Base-by-base conservation (phyloP, 2,888 invertebrate species). In the Leptopilina drosophilae region DNA sequence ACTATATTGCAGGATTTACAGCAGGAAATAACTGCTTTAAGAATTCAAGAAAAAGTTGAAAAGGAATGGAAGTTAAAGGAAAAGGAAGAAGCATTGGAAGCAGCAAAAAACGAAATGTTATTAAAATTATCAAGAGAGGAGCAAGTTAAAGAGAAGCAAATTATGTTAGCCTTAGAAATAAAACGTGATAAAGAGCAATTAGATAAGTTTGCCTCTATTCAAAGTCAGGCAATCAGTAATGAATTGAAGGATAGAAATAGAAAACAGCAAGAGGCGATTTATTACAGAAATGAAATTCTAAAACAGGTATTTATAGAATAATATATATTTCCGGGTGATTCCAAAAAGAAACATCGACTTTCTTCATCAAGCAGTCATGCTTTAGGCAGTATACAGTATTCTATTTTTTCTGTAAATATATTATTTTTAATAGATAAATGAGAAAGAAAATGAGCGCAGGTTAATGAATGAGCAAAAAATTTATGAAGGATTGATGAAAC, bases 11-110 rank as follows among this genome's bases (percentile, higher is more conserved):
- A 94, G 89, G 93, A 93, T 0, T 92, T 93, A 62, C 90, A 92
- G 79, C 93, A 94, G 76, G 94, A 93, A 85, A 86, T 93, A 83
- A 93, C 93, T 81, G 93, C 93, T 0, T 85, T 92, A 26, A 90
- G 94, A 62, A 89, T 93, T 12, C 93, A 93, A 84, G 94, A 94
- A 86, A 93, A 94, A 87, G 95, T 95, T 33, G 96, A 96, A 88
- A 92, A 95, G 12, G 94, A 95, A 85, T 96, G 95, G 94, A 92
- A 96, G 0, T 92, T 93, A 12, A 93, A 93, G 80, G 96, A 96
- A 90, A 93, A 94, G 49, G 94, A 94, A 78, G 94, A 93, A 0
- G 95, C 95, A 9, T 86, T 94, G 77, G 94, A 93, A 87, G 92
- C 93, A 82, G 93, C 93, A 84, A 92, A 93, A 77, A 93, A 93